phyloP scores from a whole-genome alignment of 2,888 invertebrate genomes.

The Melieria picta region DNA sequence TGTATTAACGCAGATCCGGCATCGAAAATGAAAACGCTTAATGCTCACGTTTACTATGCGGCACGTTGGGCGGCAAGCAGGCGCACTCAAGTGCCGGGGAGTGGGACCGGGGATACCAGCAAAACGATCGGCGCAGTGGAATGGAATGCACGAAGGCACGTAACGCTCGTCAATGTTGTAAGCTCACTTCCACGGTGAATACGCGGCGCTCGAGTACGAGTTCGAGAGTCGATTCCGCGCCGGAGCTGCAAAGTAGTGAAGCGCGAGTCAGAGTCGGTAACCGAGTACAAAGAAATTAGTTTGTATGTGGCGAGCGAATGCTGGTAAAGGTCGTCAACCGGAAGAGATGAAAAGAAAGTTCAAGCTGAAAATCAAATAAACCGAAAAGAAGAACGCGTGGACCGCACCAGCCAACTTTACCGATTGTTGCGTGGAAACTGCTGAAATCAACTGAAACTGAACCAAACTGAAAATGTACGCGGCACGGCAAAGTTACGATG shows the following conservation, averaged over 20 bases:
- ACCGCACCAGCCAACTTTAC: too few species aligned
- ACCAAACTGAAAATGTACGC: too few species aligned
- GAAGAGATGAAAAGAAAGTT: constrained; percentile 53
- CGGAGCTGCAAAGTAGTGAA: too few species aligned
- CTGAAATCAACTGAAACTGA: too few species aligned
- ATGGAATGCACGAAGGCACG: background rate
- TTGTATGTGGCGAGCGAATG: constrained; percentile 27
- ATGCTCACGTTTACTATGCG: constrained; percentile 24
- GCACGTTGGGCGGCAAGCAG: background rate
- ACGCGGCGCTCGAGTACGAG: background rate
- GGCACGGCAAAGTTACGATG: too few species aligned
- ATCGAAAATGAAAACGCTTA: constrained; percentile 40
- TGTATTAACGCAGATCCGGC: constrained; percentile 19
- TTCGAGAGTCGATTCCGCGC: too few species aligned
- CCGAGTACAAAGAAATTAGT: background rate
- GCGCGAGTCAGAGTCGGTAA: background rate
- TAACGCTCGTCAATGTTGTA: background rate
- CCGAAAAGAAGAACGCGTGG: background rate
- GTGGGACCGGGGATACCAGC: background rate
- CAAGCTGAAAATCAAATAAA: constrained; percentile 21
- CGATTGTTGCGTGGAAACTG: too few species aligned
- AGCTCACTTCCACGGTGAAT: background rate
- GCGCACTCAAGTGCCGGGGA: background rate
- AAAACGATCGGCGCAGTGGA: background rate
- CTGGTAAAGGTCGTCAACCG: constrained; percentile 64